These are phyloP conservation scores for Montipora foliosa DNA, from an alignment of 64 coral and sea anemone genomes.

Conservation along the genomic window DNA sequence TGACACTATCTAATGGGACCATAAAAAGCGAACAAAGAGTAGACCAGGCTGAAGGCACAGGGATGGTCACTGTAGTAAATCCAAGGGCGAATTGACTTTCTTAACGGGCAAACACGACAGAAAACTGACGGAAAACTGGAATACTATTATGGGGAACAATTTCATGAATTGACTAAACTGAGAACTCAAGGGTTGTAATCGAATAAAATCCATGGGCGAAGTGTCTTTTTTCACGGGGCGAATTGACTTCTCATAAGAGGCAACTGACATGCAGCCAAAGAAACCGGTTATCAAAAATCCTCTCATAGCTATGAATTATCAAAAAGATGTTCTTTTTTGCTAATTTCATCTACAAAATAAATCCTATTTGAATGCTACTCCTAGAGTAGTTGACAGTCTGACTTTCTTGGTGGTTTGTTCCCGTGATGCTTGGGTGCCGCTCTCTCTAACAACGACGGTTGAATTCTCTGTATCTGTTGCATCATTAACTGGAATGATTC, in stretches of 20 bases:
- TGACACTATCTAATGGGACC: too few species aligned
- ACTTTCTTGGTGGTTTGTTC: slow-evolving; percentile 77
- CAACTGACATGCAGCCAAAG: neutral
- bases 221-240: too few species aligned
- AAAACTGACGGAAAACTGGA: too few species aligned
- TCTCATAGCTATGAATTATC: neutral
- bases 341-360: slow-evolving; percentile 20
- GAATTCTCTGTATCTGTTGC: slow-evolving; percentile 92
- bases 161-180: too few species aligned
- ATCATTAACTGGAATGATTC: slow-evolving; percentile 97
- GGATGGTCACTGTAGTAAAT: too few species aligned
- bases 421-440: slow-evolving; percentile 66
- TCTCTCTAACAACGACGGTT: slow-evolving; percentile 89
- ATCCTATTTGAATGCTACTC: slow-evolving; percentile 19
- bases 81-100: too few species aligned
- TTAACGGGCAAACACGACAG: too few species aligned
- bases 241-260: neutral
- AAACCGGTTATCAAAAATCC: neutral
- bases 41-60: too few species aligned
- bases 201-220: neutral
- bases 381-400: slow-evolving; percentile 34
- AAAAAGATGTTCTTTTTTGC: neutral
- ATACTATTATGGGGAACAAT: too few species aligned
- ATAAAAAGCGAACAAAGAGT: too few species aligned
- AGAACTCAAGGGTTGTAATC: too few species aligned